Conservation (phyloP, 2,113 vertebrate species). For the Xenopus laevis region DNA sequence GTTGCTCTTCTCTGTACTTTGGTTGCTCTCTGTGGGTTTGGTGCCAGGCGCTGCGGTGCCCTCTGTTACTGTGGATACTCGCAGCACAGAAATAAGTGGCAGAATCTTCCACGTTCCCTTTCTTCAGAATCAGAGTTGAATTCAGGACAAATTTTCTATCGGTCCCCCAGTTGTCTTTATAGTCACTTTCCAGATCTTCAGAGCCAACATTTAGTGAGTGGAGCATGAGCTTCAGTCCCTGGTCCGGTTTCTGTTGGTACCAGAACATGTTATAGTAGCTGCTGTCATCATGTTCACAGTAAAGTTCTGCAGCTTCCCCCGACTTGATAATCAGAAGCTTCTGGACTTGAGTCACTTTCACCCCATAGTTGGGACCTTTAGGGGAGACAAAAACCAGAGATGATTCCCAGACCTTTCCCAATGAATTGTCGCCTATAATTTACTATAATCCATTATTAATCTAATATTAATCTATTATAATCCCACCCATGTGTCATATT, state of each 20-base stretch:
- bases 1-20: too few relatives aligned
- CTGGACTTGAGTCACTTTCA: neutral
- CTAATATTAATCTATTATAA: too few relatives aligned
- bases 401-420: too few relatives aligned
- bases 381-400: neutral
- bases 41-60: neutral
- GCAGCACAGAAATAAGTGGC: constrained; percentile 31
- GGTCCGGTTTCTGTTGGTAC: constrained; percentile 19
- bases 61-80: constrained; percentile 11
- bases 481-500: too few relatives aligned
- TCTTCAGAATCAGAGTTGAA: neutral
- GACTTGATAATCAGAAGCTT: neutral
- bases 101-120: neutral
- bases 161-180: neutral
- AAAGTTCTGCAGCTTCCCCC: neutral
- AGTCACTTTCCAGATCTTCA: neutral
- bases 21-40: neutral
- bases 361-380: neutral
- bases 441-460: too few relatives aligned
- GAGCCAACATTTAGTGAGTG: neutral
- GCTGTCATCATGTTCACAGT: neutral
- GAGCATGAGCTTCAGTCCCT: constrained; percentile 16
- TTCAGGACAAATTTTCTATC: neutral
- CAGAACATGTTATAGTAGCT: constrained; percentile 6
- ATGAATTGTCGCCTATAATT: too few relatives aligned